These are phyloP conservation scores for Agrochola litura DNA, from an alignment of 2,888 invertebrate genomes.

Conservation along the genomic window DNA sequence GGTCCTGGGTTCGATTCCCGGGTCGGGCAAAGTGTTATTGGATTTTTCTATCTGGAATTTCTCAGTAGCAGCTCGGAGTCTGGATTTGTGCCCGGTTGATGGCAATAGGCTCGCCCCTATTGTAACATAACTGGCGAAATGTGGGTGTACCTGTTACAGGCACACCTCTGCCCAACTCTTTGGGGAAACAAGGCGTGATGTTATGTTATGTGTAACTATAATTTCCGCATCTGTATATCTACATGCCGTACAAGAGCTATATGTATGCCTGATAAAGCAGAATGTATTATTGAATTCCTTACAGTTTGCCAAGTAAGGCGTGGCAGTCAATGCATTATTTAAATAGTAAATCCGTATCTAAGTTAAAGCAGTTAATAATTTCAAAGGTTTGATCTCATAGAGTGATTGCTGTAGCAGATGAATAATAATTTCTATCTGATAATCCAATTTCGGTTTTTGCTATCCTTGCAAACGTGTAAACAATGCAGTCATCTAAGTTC, in stretches of 20 bases:
- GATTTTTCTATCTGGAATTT: no score
- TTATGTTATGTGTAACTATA: no score
- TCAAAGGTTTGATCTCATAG: neutral
- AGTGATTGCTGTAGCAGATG: neutral
- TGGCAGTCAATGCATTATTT: constrained; percentile 7
- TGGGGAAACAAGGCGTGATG: no score
- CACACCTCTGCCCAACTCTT: no score
- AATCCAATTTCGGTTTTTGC: neutral
- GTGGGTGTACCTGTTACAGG: no score
- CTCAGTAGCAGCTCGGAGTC: no score
- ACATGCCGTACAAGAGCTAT: neutral
- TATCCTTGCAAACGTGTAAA: neutral
- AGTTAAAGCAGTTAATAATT: neutral
- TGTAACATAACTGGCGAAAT: no score
- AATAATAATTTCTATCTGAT: neutral
- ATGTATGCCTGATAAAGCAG: neutral
- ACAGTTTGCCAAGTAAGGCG: neutral
- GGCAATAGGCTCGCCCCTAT: no score
- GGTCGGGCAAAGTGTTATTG: no score
- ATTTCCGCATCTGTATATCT: neutral
- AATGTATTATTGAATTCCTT: neutral
- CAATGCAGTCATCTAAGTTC: neutral
- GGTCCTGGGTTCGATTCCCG: no score
- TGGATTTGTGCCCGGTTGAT: no score
- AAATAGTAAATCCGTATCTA: neutral